A percentile compares a stretch with the other conserved stretches of the same genome.
phyloP scores from a whole-genome alignment of 64 coral and sea anemone species.

The Montipora cactus region DNA sequence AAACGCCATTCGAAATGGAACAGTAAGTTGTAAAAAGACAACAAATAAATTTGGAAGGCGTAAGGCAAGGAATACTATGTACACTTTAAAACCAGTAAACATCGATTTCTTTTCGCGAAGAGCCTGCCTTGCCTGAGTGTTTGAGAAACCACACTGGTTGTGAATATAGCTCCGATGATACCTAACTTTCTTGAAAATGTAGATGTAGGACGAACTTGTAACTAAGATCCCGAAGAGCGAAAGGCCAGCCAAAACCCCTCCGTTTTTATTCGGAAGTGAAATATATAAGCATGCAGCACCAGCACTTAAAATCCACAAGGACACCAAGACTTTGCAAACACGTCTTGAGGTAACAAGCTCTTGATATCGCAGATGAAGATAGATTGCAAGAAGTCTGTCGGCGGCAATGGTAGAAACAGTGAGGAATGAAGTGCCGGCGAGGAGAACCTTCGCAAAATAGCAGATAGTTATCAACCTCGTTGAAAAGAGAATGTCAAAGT shows the following conservation, averaged over 20 bases:
- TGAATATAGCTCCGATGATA: constrained; percentile 32
- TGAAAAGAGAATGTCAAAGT: background rate
- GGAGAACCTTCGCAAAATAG: background rate
- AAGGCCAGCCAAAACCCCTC: background rate
- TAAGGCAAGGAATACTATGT: constrained; percentile 5
- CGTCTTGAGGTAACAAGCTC: constrained; percentile 43
- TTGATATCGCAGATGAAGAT: constrained; percentile 50
- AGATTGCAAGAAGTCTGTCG: constrained; percentile 47
- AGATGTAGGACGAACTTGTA: background rate
- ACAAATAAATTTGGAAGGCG: constrained; percentile 10
- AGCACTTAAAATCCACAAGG: constrained; percentile 6
- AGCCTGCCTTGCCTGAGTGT: background rate
- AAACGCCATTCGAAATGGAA: background rate
- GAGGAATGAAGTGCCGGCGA: constrained; percentile 28
- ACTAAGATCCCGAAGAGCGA: background rate
- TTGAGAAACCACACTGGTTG: background rate
- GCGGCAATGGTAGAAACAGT: constrained; percentile 36
- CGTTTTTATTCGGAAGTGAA: background rate
- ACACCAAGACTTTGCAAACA: background rate
- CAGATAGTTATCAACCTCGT: background rate
- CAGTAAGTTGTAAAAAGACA: background rate
- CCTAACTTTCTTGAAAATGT: constrained; percentile 20
- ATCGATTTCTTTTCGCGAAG: background rate
- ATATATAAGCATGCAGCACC: background rate
- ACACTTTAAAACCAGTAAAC: background rate